Evolutionary conservation across 2,797 vertebrate genomes (phyloP), one percentile per base, ranked within the genome.

Genomic region (Streptopelia turtur): DNA sequence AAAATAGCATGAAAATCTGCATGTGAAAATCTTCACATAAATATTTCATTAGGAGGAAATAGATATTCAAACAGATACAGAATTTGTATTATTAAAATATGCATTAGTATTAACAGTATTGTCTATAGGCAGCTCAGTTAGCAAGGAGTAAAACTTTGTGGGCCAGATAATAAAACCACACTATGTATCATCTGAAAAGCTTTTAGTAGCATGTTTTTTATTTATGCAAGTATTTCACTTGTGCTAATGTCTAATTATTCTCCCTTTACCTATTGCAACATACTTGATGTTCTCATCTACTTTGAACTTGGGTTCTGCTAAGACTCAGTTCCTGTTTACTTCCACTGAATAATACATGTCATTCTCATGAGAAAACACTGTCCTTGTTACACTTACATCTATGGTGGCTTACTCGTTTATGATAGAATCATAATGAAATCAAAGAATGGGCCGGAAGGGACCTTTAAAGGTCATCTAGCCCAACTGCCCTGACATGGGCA

Each of bases 401-500:
- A 10, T 28, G 22, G 33, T 37, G 43, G 28, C n/a, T 82, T 83
- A 68, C 22, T 70, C 4, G 6, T 71, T 88, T 72, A 31, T 35
- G 18, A 17, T 11, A 60, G 31, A 92, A 63, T 66, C 64, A 47
- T 87, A 22, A 18, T 4, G 61, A 53, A 57, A 61, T 49, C 39
- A 72, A 0, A 39, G 17, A 31, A 52, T 17, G 12, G 12, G 8
- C 28, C 79, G 20, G 43, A 57, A 76, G 4, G 8, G 3, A n/a
- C 16, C 13, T 52, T 71, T 50, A 61, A 53, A 41, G 12, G 2
- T 28, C 20, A 41, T 37, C 20, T 41, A 27, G 47, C 12, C 7
- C 9, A 81, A 28, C 0, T 28, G 0, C 0, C 5, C 2, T 3
- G 31, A 37, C 63, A 16, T 14, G 4, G 31, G 4, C 12, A 64